These are phyloP conservation scores for Porites australiensis DNA, from an alignment of 64 coral and sea anemone genomes.

Conservation along the genomic window DNA sequence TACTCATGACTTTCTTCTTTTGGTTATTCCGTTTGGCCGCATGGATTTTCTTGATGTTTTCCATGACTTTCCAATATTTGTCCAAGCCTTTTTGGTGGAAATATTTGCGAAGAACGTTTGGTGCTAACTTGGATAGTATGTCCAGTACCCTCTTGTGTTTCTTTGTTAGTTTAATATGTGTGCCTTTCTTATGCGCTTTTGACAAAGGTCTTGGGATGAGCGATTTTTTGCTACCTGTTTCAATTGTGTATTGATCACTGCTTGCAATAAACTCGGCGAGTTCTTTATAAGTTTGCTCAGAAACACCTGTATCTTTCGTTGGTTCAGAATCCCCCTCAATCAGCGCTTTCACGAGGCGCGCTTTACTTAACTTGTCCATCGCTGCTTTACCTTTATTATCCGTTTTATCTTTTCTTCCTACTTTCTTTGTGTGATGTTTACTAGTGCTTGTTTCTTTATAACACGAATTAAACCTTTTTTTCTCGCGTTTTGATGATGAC, in stretches of 20 bases:
- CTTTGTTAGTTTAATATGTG: constrained; percentile 16
- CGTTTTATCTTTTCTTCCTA: not conserved
- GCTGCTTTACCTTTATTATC: not conserved
- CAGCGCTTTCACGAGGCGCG: constrained; percentile 17
- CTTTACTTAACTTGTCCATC: constrained; percentile 12
- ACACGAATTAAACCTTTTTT: not conserved
- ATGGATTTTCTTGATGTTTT: not conserved
- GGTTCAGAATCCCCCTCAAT: not conserved
- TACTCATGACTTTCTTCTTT: not conserved
- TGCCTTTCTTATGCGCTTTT: not conserved
- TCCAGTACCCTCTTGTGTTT: not conserved
- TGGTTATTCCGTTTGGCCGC: not conserved
- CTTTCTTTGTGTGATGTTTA: not conserved
- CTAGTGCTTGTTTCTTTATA: not conserved
- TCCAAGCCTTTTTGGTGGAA: constrained; percentile 48
- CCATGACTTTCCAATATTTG: constrained; percentile 48
- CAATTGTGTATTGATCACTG: not conserved
- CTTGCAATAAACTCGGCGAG: constrained; percentile 16
- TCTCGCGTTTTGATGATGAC: not conserved
- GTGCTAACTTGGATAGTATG: constrained; percentile 23
- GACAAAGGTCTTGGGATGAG: not conserved
- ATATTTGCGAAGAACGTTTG: constrained; percentile 20
- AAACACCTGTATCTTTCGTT: not conserved
- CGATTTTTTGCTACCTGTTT: constrained; percentile 35
- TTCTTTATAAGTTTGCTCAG: constrained; percentile 20